phyloP scores from a whole-genome alignment of 2,797 vertebrate genomes.

The Cossypha polioptera region DNA sequence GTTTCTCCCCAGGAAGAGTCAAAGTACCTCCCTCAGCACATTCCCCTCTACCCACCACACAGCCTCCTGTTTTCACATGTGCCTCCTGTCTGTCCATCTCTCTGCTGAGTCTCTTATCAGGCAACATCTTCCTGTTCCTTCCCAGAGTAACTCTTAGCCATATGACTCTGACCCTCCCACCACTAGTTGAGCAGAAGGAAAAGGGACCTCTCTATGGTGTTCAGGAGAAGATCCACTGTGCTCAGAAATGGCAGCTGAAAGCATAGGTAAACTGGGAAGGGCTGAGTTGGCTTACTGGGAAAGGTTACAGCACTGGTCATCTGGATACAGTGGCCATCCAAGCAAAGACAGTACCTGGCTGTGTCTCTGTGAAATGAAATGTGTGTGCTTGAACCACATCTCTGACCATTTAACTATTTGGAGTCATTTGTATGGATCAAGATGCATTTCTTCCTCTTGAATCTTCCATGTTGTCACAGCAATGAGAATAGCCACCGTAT shows the following conservation, averaged over 20 bases:
- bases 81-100: background rate
- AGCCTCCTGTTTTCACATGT: background rate
- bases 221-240: background rate
- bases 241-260: background rate
- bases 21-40: constrained; percentile 12
- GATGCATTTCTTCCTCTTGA: background rate
- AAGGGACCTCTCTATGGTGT: background rate
- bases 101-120: background rate
- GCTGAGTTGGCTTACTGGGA: background rate
- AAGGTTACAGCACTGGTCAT: background rate
- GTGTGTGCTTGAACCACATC: background rate
- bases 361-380: background rate
- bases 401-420: background rate
- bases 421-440: background rate
- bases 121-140: background rate
- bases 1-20: background rate
- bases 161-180: background rate
- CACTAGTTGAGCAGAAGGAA: background rate
- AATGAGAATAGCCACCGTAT: background rate
- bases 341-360: background rate
- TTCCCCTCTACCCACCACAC: background rate
- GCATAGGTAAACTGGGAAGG: background rate
- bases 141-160: background rate
- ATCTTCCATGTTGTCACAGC: background rate
- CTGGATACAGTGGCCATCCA: rapidly evolving